Conservation (phyloP, 2,888 invertebrate species). For the Mycalesis mineus region DNA sequence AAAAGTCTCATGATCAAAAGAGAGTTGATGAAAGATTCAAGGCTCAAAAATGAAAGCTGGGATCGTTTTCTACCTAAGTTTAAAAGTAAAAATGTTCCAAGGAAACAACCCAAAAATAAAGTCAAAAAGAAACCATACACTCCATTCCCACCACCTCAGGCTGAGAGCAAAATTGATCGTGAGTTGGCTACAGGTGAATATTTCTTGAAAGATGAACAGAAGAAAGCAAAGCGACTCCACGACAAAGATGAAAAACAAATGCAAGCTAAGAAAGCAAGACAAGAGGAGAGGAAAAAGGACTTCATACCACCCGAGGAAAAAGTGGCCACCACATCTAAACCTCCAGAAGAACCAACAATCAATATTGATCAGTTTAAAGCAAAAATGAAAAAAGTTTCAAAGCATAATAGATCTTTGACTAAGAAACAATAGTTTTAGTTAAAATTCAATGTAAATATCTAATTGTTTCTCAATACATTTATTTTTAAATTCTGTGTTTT, state of each 20-base stretch:
- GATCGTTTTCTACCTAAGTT: slow-evolving; percentile 97
- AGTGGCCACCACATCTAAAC: slow-evolving; percentile 34
- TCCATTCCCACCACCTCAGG: slow-evolving; percentile 97
- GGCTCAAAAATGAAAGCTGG: slow-evolving; percentile 96
- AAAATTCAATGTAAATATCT: background rate
- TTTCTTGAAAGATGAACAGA: slow-evolving; percentile 93
- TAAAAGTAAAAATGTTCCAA: slow-evolving; percentile 90
- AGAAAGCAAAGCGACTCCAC: slow-evolving; percentile 82
- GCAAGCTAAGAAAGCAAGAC: slow-evolving; percentile 83
- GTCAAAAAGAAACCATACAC: slow-evolving; percentile 96
- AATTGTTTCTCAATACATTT: no score
- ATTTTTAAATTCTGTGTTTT: no score
- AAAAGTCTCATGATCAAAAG: slow-evolving; percentile 98
- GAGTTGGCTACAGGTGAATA: slow-evolving; percentile 97
- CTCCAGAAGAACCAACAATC: slow-evolving; percentile 57
- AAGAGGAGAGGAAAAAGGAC: slow-evolving; percentile 87
- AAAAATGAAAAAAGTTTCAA: slow-evolving; percentile 83
- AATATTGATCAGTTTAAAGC: slow-evolving; percentile 85
- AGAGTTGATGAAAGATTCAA: slow-evolving; percentile 95
- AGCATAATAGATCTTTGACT: slow-evolving; percentile 52
- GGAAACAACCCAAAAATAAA: slow-evolving; percentile 92
- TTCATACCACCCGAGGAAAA: slow-evolving; percentile 89
- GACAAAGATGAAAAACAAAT: slow-evolving; percentile 88
- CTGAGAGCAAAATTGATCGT: slow-evolving; percentile 95
- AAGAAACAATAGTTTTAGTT: slow-evolving; percentile 18